These are phyloP conservation scores for Phalanger gymnotis DNA, from an alignment of 2,797 vertebrate species.

Conservation along the genomic window DNA sequence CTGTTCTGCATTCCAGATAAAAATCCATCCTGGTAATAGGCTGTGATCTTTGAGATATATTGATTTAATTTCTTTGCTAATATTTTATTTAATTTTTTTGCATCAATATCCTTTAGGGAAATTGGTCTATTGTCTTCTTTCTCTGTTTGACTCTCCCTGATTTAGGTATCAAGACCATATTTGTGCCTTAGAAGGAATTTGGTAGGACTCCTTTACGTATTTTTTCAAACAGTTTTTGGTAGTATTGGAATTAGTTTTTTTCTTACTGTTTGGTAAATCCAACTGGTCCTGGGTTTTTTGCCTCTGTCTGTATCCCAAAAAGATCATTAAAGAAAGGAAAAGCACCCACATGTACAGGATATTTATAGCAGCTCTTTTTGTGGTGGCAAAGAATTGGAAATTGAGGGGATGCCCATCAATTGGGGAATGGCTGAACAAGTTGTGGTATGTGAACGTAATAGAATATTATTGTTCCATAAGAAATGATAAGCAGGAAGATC, in stretches of 20 bases:
- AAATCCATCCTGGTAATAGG: background rate
- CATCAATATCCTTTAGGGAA: background rate
- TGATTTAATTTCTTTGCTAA: background rate
- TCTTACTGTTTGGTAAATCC: background rate
- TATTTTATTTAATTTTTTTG: background rate
- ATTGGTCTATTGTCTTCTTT: background rate
- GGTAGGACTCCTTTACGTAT: background rate
- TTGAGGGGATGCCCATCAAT: too few species aligned
- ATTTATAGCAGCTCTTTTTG: too few species aligned
- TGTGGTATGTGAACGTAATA: too few species aligned
- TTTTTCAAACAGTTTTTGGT: background rate
- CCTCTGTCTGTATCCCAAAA: background rate
- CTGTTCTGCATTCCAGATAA: background rate
- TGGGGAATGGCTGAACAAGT: too few species aligned
- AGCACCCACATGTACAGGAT: too few species aligned
- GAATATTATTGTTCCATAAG: too few species aligned
- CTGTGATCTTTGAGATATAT: background rate
- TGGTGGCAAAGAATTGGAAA: too few species aligned
- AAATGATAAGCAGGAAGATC: too few species aligned
- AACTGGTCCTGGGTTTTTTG: background rate
- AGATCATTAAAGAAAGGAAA: too few species aligned
- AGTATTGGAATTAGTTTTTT: background rate
- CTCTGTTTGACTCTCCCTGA: background rate
- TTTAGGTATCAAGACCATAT: background rate
- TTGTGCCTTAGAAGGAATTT: background rate